Conservation (phyloP, 2,113 vertebrate species). For the Xenopus laevis region DNA sequence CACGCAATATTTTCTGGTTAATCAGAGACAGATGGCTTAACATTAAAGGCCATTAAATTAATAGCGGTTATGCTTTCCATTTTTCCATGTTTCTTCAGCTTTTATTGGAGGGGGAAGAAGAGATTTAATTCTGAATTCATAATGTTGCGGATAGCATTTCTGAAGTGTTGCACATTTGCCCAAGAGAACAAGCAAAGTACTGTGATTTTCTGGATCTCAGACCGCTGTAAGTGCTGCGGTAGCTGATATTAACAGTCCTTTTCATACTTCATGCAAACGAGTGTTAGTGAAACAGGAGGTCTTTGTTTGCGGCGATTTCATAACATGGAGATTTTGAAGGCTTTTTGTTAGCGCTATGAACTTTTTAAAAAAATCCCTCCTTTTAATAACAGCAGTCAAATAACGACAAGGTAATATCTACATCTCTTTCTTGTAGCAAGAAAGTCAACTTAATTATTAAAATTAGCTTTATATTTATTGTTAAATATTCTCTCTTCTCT, state of each 20-base stretch:
- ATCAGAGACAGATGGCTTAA: slow-evolving; percentile 28
- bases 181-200: slow-evolving; percentile 20
- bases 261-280: slow-evolving; percentile 21
- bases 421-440: too few relatives aligned
- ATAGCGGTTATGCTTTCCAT: slow-evolving; percentile 11
- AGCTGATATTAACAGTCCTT: slow-evolving; percentile 9
- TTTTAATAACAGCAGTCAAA: too few relatives aligned
- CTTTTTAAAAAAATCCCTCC: too few relatives aligned
- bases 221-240: not conserved
- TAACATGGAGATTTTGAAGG: too few relatives aligned
- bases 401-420: too few relatives aligned
- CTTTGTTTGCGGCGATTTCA: not conserved
- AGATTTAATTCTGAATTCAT: slow-evolving; percentile 12
- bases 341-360: too few relatives aligned
- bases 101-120: slow-evolving; percentile 8
- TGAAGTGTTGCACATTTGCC: slow-evolving; percentile 24
- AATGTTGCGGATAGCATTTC: slow-evolving; percentile 13
- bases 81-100: slow-evolving; percentile 17
- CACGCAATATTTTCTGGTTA: not conserved
- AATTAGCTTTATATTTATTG: too few relatives aligned
- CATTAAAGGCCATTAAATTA: slow-evolving; percentile 28
- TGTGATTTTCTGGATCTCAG: slow-evolving; percentile 31
- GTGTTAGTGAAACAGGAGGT: slow-evolving; percentile 9
- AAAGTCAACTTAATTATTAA: too few relatives aligned
- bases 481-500: too few relatives aligned